Evolutionary conservation across 2,113 vertebrate species (phyloP).

Genomic region (Arizona elegans): DNA sequence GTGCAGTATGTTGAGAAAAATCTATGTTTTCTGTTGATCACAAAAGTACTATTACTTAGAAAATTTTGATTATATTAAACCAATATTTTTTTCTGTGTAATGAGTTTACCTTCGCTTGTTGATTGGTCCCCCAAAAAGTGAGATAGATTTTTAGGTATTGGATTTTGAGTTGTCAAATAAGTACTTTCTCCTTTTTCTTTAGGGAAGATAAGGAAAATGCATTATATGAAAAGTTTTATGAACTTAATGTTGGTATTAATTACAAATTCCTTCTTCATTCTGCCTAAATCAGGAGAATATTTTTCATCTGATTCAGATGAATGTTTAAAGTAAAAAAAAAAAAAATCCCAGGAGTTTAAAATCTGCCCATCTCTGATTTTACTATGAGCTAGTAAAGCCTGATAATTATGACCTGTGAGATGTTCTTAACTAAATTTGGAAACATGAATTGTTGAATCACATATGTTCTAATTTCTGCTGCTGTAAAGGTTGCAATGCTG

Average conservation of each 20-base stretch:
- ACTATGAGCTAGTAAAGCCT: slow-evolving; percentile 50
- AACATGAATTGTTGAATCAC: slow-evolving; percentile 47
- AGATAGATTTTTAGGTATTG: not conserved
- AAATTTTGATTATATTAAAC: not conserved
- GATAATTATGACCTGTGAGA: slow-evolving; percentile 56
- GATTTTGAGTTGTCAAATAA: not conserved
- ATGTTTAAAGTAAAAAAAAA: not conserved
- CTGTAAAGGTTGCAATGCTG: slow-evolving; percentile 24
- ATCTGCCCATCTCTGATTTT: not conserved
- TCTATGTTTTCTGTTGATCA: not conserved
- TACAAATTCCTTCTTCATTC: not conserved
- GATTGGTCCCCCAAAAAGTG: not conserved
- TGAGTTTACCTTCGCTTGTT: not conserved
- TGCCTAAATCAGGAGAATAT: not conserved
- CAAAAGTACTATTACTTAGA: not conserved
- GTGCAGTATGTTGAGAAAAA: not conserved
- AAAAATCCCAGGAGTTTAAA: not conserved
- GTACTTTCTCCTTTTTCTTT: not conserved
- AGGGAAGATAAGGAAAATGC: not conserved
- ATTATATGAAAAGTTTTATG: not conserved
- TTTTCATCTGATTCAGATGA: not conserved
- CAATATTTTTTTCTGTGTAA: not conserved
- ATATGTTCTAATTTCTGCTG: slow-evolving; percentile 42
- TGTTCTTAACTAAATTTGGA: slow-evolving; percentile 45
- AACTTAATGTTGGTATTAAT: not conserved